These are phyloP conservation scores for Aspidoscelis tigris DNA, from an alignment of 2,113 vertebrate genomes.

Conservation along the genomic window DNA sequence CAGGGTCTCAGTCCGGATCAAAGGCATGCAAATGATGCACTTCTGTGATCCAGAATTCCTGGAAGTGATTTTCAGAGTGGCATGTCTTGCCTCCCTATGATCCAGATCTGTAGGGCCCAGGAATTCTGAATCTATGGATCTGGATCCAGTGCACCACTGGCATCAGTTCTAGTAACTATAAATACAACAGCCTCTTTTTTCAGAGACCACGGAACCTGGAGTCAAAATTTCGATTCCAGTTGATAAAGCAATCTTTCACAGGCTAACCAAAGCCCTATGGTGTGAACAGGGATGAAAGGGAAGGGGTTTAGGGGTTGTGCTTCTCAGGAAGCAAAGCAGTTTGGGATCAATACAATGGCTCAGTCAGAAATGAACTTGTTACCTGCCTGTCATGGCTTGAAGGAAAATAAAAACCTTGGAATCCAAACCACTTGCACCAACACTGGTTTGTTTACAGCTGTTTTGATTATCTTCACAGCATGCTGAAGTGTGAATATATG, in stretches of 20 bases:
- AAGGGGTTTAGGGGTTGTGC: background rate
- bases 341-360: background rate
- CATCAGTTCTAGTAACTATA: too few species aligned
- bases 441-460: background rate
- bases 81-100: too few species aligned
- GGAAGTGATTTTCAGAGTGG: too few species aligned
- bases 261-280: too few species aligned
- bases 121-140: too few species aligned
- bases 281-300: background rate
- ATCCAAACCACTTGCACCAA: background rate
- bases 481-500: conserved; percentile 17
- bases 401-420: background rate
- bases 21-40: too few species aligned
- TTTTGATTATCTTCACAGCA: background rate
- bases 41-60: too few species aligned
- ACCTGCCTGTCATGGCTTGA: background rate
- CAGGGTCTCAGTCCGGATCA: too few species aligned
- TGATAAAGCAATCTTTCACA: background rate
- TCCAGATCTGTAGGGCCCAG: too few species aligned
- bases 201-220: background rate
- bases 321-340: background rate
- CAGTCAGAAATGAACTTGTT: background rate
- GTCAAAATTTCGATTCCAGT: background rate
- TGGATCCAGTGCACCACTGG: too few species aligned
- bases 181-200: too few species aligned